These are phyloP conservation scores for Triplophysa siluroides DNA, from an alignment of 2,113 vertebrate genomes.

Conservation along the genomic window DNA sequence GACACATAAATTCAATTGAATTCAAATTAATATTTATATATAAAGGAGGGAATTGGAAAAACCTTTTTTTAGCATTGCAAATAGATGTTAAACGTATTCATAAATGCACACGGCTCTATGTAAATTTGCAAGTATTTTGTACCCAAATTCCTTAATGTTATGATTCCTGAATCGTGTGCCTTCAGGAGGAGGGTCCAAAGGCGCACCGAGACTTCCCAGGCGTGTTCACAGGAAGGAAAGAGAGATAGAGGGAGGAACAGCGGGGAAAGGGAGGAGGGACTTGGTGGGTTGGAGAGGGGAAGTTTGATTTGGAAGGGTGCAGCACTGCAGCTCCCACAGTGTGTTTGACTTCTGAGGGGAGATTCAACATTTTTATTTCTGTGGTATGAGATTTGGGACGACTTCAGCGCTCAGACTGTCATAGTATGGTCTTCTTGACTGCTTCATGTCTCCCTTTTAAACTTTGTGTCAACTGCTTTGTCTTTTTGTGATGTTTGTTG, in stretches of 20 bases:
- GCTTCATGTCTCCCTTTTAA: constrained; percentile 7
- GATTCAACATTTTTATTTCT: constrained; percentile 27
- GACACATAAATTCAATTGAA: too few relatives aligned
- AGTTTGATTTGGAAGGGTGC: constrained; percentile 40
- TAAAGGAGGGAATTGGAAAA: too few relatives aligned
- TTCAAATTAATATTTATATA: too few relatives aligned
- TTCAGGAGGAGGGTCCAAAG: constrained; percentile 13
- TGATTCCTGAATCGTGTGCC: background rate
- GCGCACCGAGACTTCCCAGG: constrained; percentile 46
- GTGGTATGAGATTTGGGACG: constrained; percentile 55
- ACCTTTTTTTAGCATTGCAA: too few relatives aligned
- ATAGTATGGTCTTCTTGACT: constrained; percentile 60
- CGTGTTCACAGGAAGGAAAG: constrained; percentile 54
- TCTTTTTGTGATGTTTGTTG: constrained; percentile 40
- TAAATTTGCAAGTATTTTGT: too few relatives aligned
- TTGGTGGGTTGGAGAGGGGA: background rate
- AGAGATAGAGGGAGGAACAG: constrained; percentile 41
- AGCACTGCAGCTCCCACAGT: constrained; percentile 53
- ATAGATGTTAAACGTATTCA: too few relatives aligned
- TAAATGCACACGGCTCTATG: too few relatives aligned
- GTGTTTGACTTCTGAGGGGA: constrained; percentile 46
- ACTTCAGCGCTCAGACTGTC: constrained; percentile 41
- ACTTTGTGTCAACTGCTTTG: constrained; percentile 22
- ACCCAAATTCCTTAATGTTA: too few relatives aligned
- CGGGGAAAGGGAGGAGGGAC: constrained; percentile 34